Evolutionary conservation across 2,797 vertebrate species (phyloP), one percentile per base, ranked within the genome.

Genomic region (Neomorphus geoffroyi): DNA sequence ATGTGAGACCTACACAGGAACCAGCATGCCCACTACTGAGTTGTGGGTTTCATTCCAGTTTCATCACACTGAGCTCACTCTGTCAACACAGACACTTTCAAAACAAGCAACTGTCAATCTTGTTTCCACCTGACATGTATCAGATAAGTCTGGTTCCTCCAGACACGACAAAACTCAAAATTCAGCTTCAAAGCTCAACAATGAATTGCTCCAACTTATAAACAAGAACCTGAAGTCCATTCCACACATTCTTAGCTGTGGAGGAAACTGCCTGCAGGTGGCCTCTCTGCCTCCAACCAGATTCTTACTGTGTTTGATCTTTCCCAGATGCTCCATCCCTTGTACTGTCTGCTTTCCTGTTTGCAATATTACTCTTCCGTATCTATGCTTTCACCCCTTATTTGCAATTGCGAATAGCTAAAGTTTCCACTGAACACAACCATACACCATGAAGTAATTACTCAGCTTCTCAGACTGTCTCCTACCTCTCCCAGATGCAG

Each of bases 381-480:
- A 70, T 86, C 74, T 90, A 92, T 48, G 84, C 58, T 87, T 80
- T 87, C 72, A 43, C 5, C 23, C 45, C 43, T 81, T 69, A 50
- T 67, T 93, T 95, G 74, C 73, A 91, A 73, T 39, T 83, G 67
- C 64, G 97, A 92, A 75, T 37, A 81, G 86, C 54, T 87, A 18
- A 74, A 78, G 48, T 88, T 87, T 86, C 66, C 57, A 73, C 7
- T 67, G 50, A 86, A 58, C 60, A 46, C 79, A 88, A 75, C 72
- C 35, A 65, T 0, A 73, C 72, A 84, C 33, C 22, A 50, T 11
- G 70, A 94, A 81, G 70, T 26, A 79, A 73, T 57, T 62, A 53
- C 46, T 67, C 51, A 45, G 61, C 60, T 85, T 58, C 45, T 67
- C n/a, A 33, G 62, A 45, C 81, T 88, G 53, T 14, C 65, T 86